phyloP scores from a whole-genome alignment of 2,113 vertebrate species.

The Fulica atra region DNA sequence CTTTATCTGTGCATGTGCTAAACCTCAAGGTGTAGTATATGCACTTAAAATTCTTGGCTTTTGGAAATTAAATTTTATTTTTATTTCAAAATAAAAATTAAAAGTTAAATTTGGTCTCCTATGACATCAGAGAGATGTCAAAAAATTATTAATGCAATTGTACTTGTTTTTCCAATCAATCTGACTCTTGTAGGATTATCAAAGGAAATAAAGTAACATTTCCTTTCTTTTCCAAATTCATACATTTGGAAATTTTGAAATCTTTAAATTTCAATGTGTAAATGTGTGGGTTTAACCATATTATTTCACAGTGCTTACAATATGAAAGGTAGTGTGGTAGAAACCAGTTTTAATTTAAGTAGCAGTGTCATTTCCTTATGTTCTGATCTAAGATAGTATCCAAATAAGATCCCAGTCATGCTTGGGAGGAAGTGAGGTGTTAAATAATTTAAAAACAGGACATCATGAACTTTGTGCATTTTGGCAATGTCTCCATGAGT shows the following conservation, averaged over 20 bases:
- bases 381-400: not conserved
- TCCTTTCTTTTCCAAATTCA: not conserved
- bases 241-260: not conserved
- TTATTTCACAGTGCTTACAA: not conserved
- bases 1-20: not conserved
- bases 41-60: not conserved
- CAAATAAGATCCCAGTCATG: not conserved
- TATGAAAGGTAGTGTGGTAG: not conserved
- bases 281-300: not conserved
- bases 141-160: not conserved
- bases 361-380: not conserved
- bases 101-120: not conserved
- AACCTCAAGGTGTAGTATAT: not conserved
- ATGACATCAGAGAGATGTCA: not conserved
- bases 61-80: not conserved
- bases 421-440: not conserved
- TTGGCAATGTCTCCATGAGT: not conserved
- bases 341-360: not conserved
- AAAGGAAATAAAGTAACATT: not conserved
- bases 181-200: not conserved
- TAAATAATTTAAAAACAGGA: not conserved
- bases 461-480: not conserved
- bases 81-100: not conserved
- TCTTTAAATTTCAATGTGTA: not conserved
- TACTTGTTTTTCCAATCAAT: not conserved